These are phyloP conservation scores for Neuroterus valhalla DNA, from an alignment of 1,140 invertebrate genomes.

Conservation along the genomic window DNA sequence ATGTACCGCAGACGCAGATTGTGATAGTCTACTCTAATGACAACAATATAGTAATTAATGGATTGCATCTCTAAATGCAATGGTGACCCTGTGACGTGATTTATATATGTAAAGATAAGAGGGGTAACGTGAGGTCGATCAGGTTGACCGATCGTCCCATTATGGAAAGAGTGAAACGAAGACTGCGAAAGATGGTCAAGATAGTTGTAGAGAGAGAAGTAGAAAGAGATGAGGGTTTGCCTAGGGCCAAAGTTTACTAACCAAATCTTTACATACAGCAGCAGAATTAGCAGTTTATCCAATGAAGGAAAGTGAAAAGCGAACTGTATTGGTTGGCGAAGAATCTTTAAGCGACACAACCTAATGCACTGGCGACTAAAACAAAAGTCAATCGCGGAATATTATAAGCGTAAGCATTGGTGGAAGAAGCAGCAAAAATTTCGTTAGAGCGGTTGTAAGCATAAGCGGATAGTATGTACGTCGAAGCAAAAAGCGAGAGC, in stretches of 20 bases:
- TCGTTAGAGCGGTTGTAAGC: conserved; percentile 47
- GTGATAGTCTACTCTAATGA: background rate
- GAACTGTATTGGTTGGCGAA: conserved; percentile 63
- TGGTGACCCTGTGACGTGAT: conserved; percentile 25
- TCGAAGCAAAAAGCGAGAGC: conserved; percentile 65
- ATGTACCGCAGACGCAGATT: too few relatives aligned
- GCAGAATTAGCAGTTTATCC: conserved; percentile 74
- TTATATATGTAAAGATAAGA: conserved; percentile 36
- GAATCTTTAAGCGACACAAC: conserved; percentile 71
- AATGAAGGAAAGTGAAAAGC: conserved; percentile 71
- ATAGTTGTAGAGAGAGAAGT: conserved; percentile 36
- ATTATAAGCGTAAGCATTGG: conserved; percentile 46
- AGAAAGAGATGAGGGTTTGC: conserved; percentile 30
- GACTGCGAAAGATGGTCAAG: conserved; percentile 39
- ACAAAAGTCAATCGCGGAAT: conserved; percentile 66
- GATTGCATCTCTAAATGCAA: conserved; percentile 15
- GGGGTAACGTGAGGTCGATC: conserved; percentile 27
- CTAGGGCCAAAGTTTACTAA: conserved; percentile 62
- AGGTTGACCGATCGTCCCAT: conserved; percentile 31
- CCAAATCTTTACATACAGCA: conserved; percentile 64
- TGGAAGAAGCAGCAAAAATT: conserved; percentile 40
- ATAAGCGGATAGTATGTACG: conserved; percentile 56
- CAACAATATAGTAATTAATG: background rate
- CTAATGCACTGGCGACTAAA: conserved; percentile 72
- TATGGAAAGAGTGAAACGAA: conserved; percentile 42